Percentiles rank a stretch among this genome's conserved stretches.
These are phyloP conservation scores for Chirona hameri DNA, from an alignment of 2,888 invertebrate species.

Conservation along the genomic window DNA sequence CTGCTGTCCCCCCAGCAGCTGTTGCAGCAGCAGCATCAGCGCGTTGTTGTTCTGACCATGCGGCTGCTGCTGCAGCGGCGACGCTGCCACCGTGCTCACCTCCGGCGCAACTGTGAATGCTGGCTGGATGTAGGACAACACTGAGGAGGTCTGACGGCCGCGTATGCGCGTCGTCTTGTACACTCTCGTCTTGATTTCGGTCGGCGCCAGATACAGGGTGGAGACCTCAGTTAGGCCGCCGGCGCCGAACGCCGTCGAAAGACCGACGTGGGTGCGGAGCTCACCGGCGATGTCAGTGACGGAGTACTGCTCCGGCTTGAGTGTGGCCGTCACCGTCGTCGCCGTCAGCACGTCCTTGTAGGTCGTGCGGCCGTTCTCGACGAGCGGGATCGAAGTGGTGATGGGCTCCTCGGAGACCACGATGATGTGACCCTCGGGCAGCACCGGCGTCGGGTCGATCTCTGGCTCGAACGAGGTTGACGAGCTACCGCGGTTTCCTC, in stretches of 20 bases:
- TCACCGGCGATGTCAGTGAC: constrained; percentile 37
- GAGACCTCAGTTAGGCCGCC: constrained; percentile 33
- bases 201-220: constrained; percentile 37
- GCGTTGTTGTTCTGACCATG: constrained; percentile 34
- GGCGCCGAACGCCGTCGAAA: constrained; percentile 33
- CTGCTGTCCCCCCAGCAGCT: constrained; percentile 29
- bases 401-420: constrained; percentile 37
- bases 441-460: not conserved
- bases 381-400: constrained; percentile 38
- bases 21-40: constrained; percentile 35
- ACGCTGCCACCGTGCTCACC: constrained; percentile 33
- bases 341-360: constrained; percentile 40
- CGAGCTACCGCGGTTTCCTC: not conserved
- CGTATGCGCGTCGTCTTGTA: constrained; percentile 33
- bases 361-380: constrained; percentile 36
- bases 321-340: constrained; percentile 35
- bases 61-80: constrained; percentile 33
- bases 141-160: constrained; percentile 34
- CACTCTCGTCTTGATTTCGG: constrained; percentile 35
- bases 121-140: constrained; percentile 30
- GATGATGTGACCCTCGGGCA: constrained; percentile 13
- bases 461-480: too few relatives aligned
- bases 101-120: not conserved
- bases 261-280: constrained; percentile 35
- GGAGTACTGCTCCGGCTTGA: constrained; percentile 38